A percentile compares a stretch with the other conserved stretches of the same genome.
Evolutionary conservation across 2,113 vertebrate genomes (phyloP).

Genomic region (Anseranas semipalmata): DNA sequence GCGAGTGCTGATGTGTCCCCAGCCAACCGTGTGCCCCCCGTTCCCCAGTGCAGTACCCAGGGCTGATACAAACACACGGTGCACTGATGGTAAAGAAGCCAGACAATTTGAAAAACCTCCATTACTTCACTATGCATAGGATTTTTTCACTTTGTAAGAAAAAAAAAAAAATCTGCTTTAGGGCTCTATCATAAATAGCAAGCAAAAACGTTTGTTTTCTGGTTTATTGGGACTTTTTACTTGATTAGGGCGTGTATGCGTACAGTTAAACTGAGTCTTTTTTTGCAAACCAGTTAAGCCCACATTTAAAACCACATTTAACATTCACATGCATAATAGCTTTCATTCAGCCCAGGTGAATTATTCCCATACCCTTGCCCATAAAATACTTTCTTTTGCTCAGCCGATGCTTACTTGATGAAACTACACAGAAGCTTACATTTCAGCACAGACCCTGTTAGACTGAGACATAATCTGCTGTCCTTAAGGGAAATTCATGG

Average conservation of each 20-base stretch:
- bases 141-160: neutral
- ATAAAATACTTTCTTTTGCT: neutral
- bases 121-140: rapidly evolving
- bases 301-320: no score
- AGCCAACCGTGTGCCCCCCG: rapidly evolving
- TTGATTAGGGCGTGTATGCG: neutral
- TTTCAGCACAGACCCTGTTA: neutral
- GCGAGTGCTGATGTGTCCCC: no score
- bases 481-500: neutral
- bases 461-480: neutral
- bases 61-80: neutral
- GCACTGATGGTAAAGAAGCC: neutral
- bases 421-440: neutral
- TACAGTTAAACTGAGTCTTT: neutral
- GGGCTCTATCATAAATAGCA: neutral
- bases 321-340: neutral
- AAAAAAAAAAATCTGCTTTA: neutral
- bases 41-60: no score
- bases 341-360: neutral
- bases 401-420: neutral
- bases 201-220: neutral
- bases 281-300: neutral
- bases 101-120: neutral
- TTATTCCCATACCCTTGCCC: neutral
- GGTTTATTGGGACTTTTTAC: neutral